A percentile compares a stretch with the other conserved stretches of the same genome.
Evolutionary conservation across 2,797 vertebrate genomes (phyloP).

Genomic region (Falco naumanni): DNA sequence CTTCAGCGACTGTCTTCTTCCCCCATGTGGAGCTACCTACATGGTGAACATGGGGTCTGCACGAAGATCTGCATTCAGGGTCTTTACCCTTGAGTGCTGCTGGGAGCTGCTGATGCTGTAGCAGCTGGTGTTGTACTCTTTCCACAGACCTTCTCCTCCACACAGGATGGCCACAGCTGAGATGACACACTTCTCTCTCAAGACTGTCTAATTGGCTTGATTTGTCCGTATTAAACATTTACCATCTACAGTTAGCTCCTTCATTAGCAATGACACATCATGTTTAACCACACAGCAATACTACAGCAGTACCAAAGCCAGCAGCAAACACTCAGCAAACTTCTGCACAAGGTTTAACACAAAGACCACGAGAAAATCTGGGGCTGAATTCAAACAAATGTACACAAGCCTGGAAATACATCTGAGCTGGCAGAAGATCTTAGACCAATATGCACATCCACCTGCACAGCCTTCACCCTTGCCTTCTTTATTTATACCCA

Average conservation of each 20-base stretch:
- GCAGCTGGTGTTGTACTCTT: neutral
- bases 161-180: neutral
- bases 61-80: neutral
- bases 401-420: neutral
- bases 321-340: neutral
- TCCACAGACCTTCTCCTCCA: neutral
- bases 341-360: neutral
- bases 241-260: neutral
- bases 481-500: neutral
- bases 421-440: neutral
- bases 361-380: neutral
- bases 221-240: constrained; percentile 11
- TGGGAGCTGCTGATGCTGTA: neutral
- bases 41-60: neutral
- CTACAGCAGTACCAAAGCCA: neutral
- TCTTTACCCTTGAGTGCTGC: neutral
- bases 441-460: neutral
- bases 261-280: constrained; percentile 5
- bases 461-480: neutral
- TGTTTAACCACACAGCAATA: constrained; percentile 3
- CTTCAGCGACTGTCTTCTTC: neutral
- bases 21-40: neutral
- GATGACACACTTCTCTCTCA: neutral
- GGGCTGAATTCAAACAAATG: neutral
- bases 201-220: neutral